Base-by-base conservation (phyloP, 2,797 vertebrate genomes). In the Chelonia mydas region DNA sequence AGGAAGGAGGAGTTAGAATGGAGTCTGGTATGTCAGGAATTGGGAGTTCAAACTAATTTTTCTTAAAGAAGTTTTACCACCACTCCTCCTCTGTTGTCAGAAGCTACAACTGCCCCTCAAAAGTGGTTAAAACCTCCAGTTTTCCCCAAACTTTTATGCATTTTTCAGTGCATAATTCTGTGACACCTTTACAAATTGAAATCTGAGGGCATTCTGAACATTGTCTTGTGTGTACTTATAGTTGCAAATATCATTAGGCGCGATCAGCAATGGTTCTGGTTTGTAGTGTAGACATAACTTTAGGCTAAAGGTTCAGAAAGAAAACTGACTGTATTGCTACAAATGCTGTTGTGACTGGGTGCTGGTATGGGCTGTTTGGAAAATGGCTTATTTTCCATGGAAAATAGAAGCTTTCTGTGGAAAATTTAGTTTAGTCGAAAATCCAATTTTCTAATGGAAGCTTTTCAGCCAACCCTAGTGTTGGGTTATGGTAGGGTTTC, bases 141-240 rank as follows among this genome's bases (percentile, higher is more conserved):
- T 17, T 80, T 57, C 83, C 78, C 27, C 12, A 28, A 28, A 84
- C 1, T 77, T 94, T 49, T 54, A 0, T 19, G n/a, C 3, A 80
- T 31, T 94, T 94, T 90, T 89, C 33, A 76, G 0, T 78, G 15
- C 28, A 83, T 1, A 9, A 5, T 4, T 79, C 79, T 87, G 2
- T 55, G 10, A 54, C n/a, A 89, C 5, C 50, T 88, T 25, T 86
- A 7, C 27, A 25, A 72, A 25, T 83, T 59, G 86, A 28, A 47
- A 9, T n/a, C 17, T 82, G 51, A 86, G 23, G 77, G 49, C 59
- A 2, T 11, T 33, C 7, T 84, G 78, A 88, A 91, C 0, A 0
- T 61, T n/a, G 28, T 86, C 13, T 16, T 88, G 90, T 74, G 57
- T 87, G 13, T n/a, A 9, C 89, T 94, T 92, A 33, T 25, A 93